These are phyloP conservation scores for Aulostomus chinensis DNA, from an alignment of 2,797 vertebrate genomes.

Conservation along the genomic window DNA sequence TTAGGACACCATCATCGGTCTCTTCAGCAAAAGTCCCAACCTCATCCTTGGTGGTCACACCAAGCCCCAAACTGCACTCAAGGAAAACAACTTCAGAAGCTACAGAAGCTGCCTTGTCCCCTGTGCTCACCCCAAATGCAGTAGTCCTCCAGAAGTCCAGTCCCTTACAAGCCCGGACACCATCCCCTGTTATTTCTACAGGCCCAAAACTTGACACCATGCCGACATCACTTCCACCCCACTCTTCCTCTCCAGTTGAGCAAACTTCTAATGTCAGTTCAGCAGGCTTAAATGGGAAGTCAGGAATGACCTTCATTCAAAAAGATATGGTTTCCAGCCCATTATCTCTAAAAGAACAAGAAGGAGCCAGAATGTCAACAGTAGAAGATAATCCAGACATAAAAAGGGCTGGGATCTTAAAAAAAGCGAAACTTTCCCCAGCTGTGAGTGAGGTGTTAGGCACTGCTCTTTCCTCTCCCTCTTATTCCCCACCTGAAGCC, in stretches of 20 bases:
- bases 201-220: conserved; percentile 4
- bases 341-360: conserved; percentile 4
- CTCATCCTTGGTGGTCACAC: conserved; percentile 7
- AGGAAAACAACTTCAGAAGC: conserved; percentile 14
- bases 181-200: neutral
- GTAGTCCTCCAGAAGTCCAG: neutral
- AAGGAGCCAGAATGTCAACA: neutral
- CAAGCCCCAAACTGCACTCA: conserved; percentile 37
- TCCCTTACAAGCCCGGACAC: conserved; percentile 1
- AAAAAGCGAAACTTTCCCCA: conserved; percentile 15
- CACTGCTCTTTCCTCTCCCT: neutral
- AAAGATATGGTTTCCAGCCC: neutral
- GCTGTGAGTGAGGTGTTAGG: neutral
- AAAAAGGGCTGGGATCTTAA: conserved; percentile 32
- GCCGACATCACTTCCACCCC: neutral
- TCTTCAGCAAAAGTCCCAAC: conserved; percentile 46
- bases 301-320: conserved; percentile 4
- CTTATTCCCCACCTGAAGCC: conserved; percentile 26
- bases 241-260: conserved; percentile 1
- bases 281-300: conserved; percentile 5
- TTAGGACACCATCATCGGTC: conserved; percentile 26
- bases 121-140: conserved; percentile 9
- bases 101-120: neutral
- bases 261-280: conserved; percentile 5
- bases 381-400: conserved; percentile 27